Evolutionary conservation across 2,113 vertebrate genomes (phyloP).

Genomic region (Dermatemys mawii): DNA sequence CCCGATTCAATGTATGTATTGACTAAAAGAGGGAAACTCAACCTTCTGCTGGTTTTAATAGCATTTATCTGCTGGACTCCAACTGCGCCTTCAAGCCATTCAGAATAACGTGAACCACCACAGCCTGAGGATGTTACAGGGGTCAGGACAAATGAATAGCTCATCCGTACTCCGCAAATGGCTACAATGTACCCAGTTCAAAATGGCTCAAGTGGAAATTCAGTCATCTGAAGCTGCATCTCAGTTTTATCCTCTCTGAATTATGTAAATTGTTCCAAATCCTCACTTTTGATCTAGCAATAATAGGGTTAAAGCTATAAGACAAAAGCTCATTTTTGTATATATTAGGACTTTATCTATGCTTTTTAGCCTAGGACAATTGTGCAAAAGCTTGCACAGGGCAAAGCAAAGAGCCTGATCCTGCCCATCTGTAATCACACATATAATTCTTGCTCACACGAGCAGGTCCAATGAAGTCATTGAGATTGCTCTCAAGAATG

Average conservation of each 20-base stretch:
- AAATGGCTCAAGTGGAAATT: slow-evolving; percentile 99
- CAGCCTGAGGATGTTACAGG: slow-evolving; percentile 86
- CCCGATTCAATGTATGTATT: background rate
- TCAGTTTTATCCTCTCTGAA: slow-evolving; percentile 98
- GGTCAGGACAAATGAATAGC: slow-evolving; percentile 80
- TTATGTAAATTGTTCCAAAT: slow-evolving; percentile 54
- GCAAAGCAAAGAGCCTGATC: slow-evolving; percentile 40
- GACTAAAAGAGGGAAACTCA: background rate
- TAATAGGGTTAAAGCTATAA: slow-evolving; percentile 79
- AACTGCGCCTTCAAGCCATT: slow-evolving; percentile 96
- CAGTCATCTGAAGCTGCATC: slow-evolving; percentile 98
- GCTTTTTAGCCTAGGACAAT: slow-evolving; percentile 76
- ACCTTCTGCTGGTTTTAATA: slow-evolving; percentile 67
- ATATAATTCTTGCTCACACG: background rate
- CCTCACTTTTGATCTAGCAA: slow-evolving; percentile 81
- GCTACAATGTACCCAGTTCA: slow-evolving; percentile 98
- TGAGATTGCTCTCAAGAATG: background rate
- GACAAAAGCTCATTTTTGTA: slow-evolving; percentile 74
- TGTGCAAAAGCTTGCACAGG: slow-evolving; percentile 53
- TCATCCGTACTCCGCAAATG: slow-evolving; percentile 93
- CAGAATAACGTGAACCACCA: slow-evolving; percentile 97
- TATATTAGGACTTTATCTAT: slow-evolving; percentile 71
- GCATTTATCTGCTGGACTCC: slow-evolving; percentile 96
- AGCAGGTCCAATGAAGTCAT: slow-evolving; percentile 10
- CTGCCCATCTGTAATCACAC: background rate